Evolutionary conservation across 2,888 invertebrate genomes (phyloP), one percentile per base, ranked within the genome.

Genomic region (Calliopum simillimum): DNA sequence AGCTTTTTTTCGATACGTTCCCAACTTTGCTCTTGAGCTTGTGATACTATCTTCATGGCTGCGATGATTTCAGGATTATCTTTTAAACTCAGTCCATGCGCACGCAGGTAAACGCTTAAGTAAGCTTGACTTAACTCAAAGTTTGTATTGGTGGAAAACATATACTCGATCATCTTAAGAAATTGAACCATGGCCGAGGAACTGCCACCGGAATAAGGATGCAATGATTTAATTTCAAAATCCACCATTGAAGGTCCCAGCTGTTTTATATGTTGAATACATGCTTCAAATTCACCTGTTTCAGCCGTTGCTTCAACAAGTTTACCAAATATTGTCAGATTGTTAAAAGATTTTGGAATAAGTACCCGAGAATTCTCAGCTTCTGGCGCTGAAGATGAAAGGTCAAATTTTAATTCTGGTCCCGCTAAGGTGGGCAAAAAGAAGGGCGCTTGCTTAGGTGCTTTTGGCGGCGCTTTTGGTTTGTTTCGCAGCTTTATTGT

Each of bases 61-160:
- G 87, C 84, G 23, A 89, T 86, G 58, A 94, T 85, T 51, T 87
- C 87, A 47, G 88, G 85, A 49, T 88, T 88, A 63, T 89, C 86
- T 0, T 90, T 88, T 65, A 94, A 88, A 5, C 87, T 80, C 71
- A 88, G 88, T 1, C 92, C 91, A 80, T 95, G 94, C 49, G 91
- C 89, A 86, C 97, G 97, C 44, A 99, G 86, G 85, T 96, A 97
- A 56, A 97, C 88, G 58, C 92, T 92, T 71, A 98, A 88, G 86
- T 97, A 98, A 0, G 97, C 92, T 83, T 98, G 95, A 0, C 93
- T 92, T 68, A 98, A 86, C 87, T 99, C 98, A 86, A 96, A 98
- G 87, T 97, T 91, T 73, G 85, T 89, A 79, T 94, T 94, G 2
- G 90, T 91, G 76, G 89, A 88, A 47, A 98, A 88, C 88, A 93